A percentile compares a stretch with the other conserved stretches of the same genome.
phyloP scores from a whole-genome alignment of 2,888 invertebrate genomes.

The Pegoplata infirma region DNA sequence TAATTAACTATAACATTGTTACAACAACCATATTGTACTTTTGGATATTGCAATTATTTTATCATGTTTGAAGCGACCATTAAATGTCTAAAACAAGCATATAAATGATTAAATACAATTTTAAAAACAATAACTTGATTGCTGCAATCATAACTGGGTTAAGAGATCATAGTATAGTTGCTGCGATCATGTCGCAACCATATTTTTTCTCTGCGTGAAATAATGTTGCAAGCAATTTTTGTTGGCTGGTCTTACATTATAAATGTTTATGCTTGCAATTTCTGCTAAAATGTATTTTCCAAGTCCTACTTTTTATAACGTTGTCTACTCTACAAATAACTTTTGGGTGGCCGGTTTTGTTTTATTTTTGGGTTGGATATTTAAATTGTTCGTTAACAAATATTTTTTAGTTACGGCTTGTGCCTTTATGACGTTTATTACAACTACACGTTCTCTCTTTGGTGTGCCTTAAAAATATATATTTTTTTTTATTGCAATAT shows the following conservation, averaged over 20 bases:
- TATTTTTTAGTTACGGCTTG: slow-evolving; percentile 50
- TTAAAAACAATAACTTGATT: too few relatives aligned
- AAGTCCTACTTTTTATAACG: not conserved
- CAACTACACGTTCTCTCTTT: slow-evolving; percentile 28
- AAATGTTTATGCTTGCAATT: slow-evolving; percentile 17
- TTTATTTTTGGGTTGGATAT: slow-evolving; percentile 13
- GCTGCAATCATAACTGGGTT: too few relatives aligned
- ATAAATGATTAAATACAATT: too few relatives aligned
- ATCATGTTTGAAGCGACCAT: too few relatives aligned
- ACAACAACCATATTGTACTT: too few relatives aligned
- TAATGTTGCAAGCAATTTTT: not conserved
- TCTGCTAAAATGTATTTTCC: slow-evolving; percentile 32
- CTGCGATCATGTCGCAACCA: too few relatives aligned
- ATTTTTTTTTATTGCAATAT: not conserved
- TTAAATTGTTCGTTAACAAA: slow-evolving; percentile 37
- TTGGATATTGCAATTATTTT: too few relatives aligned
- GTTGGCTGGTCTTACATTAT: slow-evolving; percentile 22
- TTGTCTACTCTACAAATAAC: not conserved
- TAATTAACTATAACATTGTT: too few relatives aligned
- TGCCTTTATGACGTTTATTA: slow-evolving; percentile 57
- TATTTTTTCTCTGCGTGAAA: too few relatives aligned
- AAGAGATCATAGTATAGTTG: too few relatives aligned
- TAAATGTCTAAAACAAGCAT: too few relatives aligned
- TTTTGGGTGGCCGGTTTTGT: slow-evolving; percentile 37
- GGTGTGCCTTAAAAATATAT: slow-evolving; percentile 1